Base-by-base conservation (phyloP, 2,113 vertebrate genomes). In the Poicephalus meyeri region DNA sequence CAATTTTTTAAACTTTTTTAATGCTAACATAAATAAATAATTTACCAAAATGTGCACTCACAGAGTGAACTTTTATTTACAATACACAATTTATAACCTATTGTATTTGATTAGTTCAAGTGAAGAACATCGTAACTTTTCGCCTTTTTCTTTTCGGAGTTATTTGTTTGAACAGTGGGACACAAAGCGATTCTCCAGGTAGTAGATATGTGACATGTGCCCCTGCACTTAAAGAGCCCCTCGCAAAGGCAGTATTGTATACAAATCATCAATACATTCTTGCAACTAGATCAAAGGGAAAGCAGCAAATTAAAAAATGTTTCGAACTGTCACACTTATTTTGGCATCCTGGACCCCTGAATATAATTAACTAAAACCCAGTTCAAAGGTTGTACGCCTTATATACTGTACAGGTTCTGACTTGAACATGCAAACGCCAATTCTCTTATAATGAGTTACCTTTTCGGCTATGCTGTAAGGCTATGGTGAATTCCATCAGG, bases 21-120 rank as follows among this genome's bases (percentile, higher is more conserved):
- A 99, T 98, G 98, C 98, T 98, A 99, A 99, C 99, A 99, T 99
- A 99, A 99, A 99, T 99, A 99, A 99, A 99, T 99, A 99, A 99
- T 98, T 99, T 99, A 99, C 99, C 99, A 99, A 99, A 98, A 99
- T 99, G 99, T 99, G 99, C 99, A 99, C 99, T 99, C 99, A 99
- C 99, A 99, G 99, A 99, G 99, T 99, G 99, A 99, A 99, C 99
- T 99, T 98, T 98, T 99, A 99, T 99, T 98, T 99, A 99, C 99
- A 99, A 98, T 99, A 99, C 98, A 98, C 98, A 98, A 98, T 99
- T 98, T 98, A 99, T 99, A 99, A 99, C 98, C 98, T 99, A 99
- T 98, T 99, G 99, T 99, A 98, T 98, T 98, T 97, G 98, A 98
- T 98, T 98, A 98, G 98, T 98, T 98, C 98, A 98, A 98, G 98